Percentiles rank a stretch among this genome's conserved stretches.
Conservation (phyloP, 1,140 invertebrate genomes). For the Littorina saxatilis region DNA sequence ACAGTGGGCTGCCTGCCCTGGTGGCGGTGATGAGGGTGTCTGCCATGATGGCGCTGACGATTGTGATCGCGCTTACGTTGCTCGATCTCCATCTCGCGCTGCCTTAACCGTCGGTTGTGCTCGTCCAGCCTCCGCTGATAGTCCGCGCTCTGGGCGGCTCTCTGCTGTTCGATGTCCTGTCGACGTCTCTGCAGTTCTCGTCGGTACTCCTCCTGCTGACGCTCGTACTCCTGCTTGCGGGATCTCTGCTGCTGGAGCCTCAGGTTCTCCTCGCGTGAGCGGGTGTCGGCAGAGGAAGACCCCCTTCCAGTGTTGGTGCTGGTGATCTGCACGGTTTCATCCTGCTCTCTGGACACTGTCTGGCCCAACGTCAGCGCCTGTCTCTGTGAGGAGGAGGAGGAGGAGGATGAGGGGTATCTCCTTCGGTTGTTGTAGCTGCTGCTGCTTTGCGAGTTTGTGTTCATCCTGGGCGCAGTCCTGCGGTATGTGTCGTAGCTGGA, state of each 20-base stretch:
- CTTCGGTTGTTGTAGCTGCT: neutral
- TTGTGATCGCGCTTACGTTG: neutral
- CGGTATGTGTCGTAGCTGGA: neutral
- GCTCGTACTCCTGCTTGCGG: conserved; percentile 7
- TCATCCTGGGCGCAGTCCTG: neutral
- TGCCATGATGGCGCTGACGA: neutral
- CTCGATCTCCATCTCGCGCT: neutral
- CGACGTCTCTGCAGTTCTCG: conserved; percentile 6
- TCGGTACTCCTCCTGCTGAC: conserved; percentile 32
- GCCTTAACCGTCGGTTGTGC: conserved; percentile 13
- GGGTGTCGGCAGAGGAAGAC: too few species aligned
- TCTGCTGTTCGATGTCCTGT: conserved; percentile 21
- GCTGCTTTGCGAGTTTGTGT: neutral
- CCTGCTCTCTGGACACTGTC: neutral
- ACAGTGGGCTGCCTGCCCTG: neutral
- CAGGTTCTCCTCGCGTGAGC: neutral
- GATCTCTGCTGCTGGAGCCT: neutral
- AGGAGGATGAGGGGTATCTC: neutral
- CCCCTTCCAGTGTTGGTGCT: neutral
- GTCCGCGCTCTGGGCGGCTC: conserved; percentile 20
- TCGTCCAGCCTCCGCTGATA: conserved; percentile 31
- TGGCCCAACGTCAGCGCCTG: conserved; percentile 15
- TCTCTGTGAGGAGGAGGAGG: neutral
- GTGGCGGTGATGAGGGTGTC: neutral
- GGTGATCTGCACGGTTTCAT: neutral